Evolutionary conservation across 2,797 vertebrate species (phyloP).

Genomic region (Girardinus metallicus): DNA sequence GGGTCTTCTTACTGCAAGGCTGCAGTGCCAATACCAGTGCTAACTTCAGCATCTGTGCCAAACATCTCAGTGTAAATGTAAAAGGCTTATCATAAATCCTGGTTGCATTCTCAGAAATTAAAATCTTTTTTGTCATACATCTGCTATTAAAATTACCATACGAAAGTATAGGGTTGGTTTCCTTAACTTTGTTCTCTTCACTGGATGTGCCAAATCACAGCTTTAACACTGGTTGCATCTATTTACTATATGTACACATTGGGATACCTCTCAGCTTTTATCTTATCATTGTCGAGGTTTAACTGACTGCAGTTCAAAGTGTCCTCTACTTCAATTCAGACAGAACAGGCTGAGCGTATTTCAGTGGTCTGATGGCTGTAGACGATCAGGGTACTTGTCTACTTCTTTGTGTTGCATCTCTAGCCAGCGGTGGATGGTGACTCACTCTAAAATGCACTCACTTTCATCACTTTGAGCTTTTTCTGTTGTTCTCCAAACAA

Average conservation of each 20-base stretch:
- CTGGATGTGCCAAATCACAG: neutral
- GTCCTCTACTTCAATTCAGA: neutral
- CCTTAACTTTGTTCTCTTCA: neutral
- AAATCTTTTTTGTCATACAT: neutral
- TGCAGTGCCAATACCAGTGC: too few relatives aligned
- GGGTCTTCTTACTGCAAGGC: neutral
- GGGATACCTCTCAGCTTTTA: neutral
- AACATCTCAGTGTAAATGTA: neutral
- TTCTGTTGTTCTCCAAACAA: neutral
- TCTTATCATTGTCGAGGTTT: neutral
- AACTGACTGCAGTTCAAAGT: neutral
- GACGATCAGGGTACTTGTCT: neutral
- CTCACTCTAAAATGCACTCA: neutral
- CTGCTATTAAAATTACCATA: neutral
- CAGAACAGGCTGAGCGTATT: neutral
- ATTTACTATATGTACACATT: neutral
- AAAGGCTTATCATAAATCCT: neutral
- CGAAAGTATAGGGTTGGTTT: neutral
- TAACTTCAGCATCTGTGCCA: neutral
- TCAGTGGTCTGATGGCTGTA: neutral
- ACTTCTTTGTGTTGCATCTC: neutral
- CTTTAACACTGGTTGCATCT: neutral
- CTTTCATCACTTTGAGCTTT: neutral
- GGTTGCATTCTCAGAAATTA: neutral
- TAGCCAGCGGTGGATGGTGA: neutral